phyloP scores from a whole-genome alignment of 2,113 vertebrate species.

The Myiozetetes cayanensis region DNA sequence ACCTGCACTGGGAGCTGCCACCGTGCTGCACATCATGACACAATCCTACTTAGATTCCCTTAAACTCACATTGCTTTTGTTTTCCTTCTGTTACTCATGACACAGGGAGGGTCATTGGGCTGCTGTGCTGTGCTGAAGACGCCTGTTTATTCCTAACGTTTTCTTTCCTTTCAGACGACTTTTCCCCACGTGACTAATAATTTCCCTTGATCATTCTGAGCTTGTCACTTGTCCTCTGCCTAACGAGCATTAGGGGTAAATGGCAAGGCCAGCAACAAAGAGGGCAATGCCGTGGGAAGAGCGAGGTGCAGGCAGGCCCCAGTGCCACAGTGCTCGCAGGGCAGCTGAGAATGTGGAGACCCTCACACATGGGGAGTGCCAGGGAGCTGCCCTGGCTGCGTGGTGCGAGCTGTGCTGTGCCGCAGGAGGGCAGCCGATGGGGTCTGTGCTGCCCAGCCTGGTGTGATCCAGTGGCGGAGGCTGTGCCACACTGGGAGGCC shows the following conservation, averaged over 20 bases:
- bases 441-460: background rate
- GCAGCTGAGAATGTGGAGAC: background rate
- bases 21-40: background rate
- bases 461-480: background rate
- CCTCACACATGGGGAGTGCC: fast-evolving
- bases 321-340: background rate
- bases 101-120: background rate
- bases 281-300: background rate
- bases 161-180: background rate
- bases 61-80: background rate
- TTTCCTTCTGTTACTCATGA: background rate
- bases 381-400: background rate
- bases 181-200: fast-evolving
- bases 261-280: background rate
- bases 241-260: fast-evolving
- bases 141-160: fast-evolving
- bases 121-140: background rate
- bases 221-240: background rate
- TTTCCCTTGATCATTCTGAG: background rate
- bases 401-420: background rate
- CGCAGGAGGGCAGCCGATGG: background rate
- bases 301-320: background rate
- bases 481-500: background rate
- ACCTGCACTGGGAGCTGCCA: background rate
- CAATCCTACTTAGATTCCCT: background rate